Percentiles rank a stretch among this genome's conserved stretches.
Conservation (phyloP, 2,888 invertebrate species). For the Melikaiella ostensackeni region DNA sequence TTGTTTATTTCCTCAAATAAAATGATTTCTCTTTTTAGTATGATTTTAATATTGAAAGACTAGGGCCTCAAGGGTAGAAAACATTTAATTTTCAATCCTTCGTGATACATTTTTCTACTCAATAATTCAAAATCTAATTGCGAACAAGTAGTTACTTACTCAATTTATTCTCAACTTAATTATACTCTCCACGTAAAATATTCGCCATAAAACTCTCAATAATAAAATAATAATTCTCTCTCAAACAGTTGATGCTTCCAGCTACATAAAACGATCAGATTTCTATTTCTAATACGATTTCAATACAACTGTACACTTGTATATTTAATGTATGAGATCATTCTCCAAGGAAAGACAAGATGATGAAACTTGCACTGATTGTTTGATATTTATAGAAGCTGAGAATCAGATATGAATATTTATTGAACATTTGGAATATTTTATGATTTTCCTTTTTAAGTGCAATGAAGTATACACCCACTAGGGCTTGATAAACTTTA, state of each 20-base stretch:
- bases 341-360: not conserved
- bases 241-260: not conserved
- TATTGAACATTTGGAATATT: not conserved
- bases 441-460: not conserved
- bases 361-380: not conserved
- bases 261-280: not conserved
- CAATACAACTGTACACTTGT: not conserved
- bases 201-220: not conserved
- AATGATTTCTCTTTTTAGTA: not conserved
- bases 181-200: not conserved
- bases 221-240: not conserved
- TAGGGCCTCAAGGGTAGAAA: too few relatives aligned
- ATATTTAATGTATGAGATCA: not conserved
- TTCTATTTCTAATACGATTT: not conserved
- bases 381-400: not conserved
- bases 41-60: too few relatives aligned
- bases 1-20: not conserved
- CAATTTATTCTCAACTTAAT: not conserved
- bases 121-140: not conserved
- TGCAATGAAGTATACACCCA: not conserved
- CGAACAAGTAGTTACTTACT: not conserved
- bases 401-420: not conserved
- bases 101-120: not conserved
- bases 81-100: too few relatives aligned
- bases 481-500: constrained; percentile 20